These are phyloP conservation scores for Nasonia longicornis DNA, from an alignment of 1,140 invertebrate species.

Conservation along the genomic window DNA sequence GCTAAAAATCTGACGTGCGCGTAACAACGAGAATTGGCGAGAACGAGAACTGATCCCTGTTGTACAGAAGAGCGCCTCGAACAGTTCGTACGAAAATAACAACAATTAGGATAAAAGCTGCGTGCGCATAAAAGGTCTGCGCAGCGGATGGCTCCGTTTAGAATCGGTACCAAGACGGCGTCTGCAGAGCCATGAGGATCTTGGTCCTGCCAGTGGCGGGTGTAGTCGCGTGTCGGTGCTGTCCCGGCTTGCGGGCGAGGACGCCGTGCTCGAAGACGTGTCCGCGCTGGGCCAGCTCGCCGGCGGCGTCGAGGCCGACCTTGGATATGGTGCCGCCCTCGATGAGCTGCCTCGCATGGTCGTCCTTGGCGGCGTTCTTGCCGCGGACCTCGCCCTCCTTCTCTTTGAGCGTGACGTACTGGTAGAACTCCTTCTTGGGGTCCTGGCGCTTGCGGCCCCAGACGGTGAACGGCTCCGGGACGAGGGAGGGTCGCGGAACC, in stretches of 20 bases:
- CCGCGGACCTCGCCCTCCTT: conserved; percentile 62
- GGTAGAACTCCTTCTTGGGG: conserved; percentile 66
- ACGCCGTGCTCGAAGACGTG: conserved; percentile 65
- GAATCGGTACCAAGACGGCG: conserved; percentile 67
- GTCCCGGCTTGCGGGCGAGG: conserved; percentile 58
- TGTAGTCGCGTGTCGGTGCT: conserved; percentile 52
- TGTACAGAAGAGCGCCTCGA: background rate
- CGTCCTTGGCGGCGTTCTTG: conserved; percentile 61
- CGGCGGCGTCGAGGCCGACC: conserved; percentile 62
- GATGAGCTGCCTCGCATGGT: conserved; percentile 63
- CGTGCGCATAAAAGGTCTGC: background rate
- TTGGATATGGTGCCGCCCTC: conserved; percentile 63
- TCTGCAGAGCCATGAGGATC: conserved; percentile 65
- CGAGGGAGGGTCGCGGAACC: conserved; percentile 83
- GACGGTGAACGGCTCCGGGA: conserved; percentile 84
- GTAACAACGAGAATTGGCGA: no score
- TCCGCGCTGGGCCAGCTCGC: conserved; percentile 62
- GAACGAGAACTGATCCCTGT: no score
- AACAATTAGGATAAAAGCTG: no score
- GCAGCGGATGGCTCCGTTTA: conserved; percentile 47
- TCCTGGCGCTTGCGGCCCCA: conserved; percentile 74
- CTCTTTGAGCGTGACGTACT: conserved; percentile 63
- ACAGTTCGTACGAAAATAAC: no score
- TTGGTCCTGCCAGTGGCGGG: conserved; percentile 62
- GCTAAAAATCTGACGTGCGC: no score